Conservation (phyloP, 1,140 invertebrate genomes). For the Cotesia typhae region DNA sequence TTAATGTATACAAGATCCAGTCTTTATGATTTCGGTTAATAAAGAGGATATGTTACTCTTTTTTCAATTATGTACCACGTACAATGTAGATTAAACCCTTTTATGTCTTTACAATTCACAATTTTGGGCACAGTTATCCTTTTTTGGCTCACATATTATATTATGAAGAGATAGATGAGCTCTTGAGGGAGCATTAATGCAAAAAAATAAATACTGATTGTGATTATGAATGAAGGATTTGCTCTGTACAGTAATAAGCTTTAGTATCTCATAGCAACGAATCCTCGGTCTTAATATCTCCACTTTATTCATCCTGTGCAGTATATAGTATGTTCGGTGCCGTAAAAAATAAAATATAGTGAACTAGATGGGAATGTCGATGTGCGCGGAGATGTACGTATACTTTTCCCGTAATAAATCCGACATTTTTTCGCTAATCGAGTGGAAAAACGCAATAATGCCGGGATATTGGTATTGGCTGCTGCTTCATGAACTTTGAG, state of each 20-base stretch:
- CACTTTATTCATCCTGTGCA: background rate
- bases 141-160: too few species aligned
- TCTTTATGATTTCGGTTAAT: too few species aligned
- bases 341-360: too few species aligned
- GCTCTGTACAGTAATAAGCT: background rate
- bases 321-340: too few species aligned
- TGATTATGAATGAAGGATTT: background rate
- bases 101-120: too few species aligned
- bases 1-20: too few species aligned
- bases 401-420: conserved; percentile 38
- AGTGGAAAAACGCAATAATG: conserved; percentile 53
- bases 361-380: too few species aligned
- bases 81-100: too few species aligned
- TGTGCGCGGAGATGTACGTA: background rate
- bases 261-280: conserved; percentile 22
- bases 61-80: too few species aligned
- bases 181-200: background rate
- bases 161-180: too few species aligned
- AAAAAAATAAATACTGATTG: conserved; percentile 1
- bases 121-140: too few species aligned
- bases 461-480: background rate
- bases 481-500: conserved; percentile 21
- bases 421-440: conserved; percentile 42
- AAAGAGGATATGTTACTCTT: too few species aligned
- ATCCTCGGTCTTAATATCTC: background rate